phyloP scores from a whole-genome alignment of 2,113 vertebrate species.

The Mobula birostris region DNA sequence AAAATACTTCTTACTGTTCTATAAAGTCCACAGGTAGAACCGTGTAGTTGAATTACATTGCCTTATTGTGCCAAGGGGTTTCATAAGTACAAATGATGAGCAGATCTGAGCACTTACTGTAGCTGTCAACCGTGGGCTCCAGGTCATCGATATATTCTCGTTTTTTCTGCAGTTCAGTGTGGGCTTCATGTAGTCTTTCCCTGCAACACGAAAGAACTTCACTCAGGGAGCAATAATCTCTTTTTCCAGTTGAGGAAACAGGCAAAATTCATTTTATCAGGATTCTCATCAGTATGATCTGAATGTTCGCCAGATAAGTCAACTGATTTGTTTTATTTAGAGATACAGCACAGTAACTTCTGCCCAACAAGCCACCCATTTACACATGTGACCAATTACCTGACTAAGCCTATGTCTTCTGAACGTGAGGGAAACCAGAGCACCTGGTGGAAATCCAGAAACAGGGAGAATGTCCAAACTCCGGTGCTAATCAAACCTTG shows the following conservation, averaged over 20 bases:
- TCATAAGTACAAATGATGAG: neutral
- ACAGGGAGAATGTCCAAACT: too few species aligned
- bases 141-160: constrained; percentile 75
- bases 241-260: neutral
- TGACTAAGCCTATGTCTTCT: too few species aligned
- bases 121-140: constrained; percentile 65
- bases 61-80: neutral
- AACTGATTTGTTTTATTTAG: too few species aligned
- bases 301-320: neutral
- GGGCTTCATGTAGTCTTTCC: constrained; percentile 77
- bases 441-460: too few species aligned
- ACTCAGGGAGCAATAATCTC: neutral
- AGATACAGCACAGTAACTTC: too few species aligned
- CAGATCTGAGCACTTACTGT: constrained; percentile 54
- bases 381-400: too few species aligned
- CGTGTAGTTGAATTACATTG: neutral
- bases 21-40: neutral
- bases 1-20: neutral
- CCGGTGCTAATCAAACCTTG: too few species aligned
- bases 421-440: too few species aligned
- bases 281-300: neutral
- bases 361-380: too few species aligned
- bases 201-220: constrained; percentile 47
- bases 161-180: constrained; percentile 81
- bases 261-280: neutral